Evolutionary conservation across 2,888 invertebrate species (phyloP).

Genomic region (Agriopis leucophaearia): DNA sequence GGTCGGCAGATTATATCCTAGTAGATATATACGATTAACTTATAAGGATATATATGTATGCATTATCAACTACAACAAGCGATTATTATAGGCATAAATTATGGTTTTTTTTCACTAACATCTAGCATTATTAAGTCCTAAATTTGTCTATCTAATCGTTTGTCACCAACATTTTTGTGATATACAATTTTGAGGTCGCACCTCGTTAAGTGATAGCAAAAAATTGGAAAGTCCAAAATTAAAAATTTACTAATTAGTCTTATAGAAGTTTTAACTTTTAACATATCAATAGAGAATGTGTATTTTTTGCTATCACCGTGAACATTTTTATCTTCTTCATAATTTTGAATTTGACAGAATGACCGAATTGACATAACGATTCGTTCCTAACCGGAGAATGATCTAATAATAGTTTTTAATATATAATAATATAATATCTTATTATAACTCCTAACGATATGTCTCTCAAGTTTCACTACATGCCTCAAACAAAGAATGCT

Average conservation of each 20-base stretch:
- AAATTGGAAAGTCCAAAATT: conserved; percentile 41
- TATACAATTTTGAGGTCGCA: conserved; percentile 70
- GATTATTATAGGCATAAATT: conserved; percentile 72
- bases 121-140: conserved; percentile 71
- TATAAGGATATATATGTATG: conserved; percentile 62
- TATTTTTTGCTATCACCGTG: conserved; percentile 36
- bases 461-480: conserved; percentile 81
- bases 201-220: conserved; percentile 53
- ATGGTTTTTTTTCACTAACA: conserved; percentile 57
- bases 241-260: conserved; percentile 47
- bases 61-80: conserved; percentile 66
- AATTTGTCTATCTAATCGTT: conserved; percentile 77
- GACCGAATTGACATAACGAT: conserved; percentile 78
- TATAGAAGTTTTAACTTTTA: conserved; percentile 48
- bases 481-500: conserved; percentile 69
- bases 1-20: conserved; percentile 51
- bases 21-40: conserved; percentile 42
- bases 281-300: conserved; percentile 47
- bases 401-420: conserved; percentile 54
- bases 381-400: conserved; percentile 54
- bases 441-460: conserved; percentile 82
- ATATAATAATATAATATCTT: conserved; percentile 72
- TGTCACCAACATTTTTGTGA: conserved; percentile 63
- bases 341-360: conserved; percentile 70
- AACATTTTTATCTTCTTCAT: conserved; percentile 25